A percentile compares a stretch with the other conserved stretches of the same genome.
phyloP scores from a whole-genome alignment of 2,888 invertebrate genomes.

The Leucophenga maculata region DNA sequence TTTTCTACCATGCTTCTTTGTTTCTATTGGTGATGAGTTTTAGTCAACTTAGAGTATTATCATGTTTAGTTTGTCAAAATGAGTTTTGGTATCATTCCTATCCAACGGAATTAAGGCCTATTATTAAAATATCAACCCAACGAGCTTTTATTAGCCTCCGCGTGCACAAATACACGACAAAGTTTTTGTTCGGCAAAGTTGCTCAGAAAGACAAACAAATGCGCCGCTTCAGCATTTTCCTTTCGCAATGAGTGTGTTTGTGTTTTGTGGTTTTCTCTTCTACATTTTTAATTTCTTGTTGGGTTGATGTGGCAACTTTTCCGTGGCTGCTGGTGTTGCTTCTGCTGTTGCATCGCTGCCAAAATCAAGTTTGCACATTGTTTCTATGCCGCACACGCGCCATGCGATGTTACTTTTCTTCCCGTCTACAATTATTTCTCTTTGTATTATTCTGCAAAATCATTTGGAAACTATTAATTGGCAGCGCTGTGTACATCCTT shows the following conservation, averaged over 20 bases:
- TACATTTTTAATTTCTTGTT: conserved; percentile 31
- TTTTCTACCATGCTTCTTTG: too few relatives aligned
- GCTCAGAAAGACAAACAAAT: conserved; percentile 40
- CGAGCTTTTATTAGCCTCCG: not conserved
- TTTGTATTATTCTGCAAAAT: conserved; percentile 38
- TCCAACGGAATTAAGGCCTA: too few relatives aligned
- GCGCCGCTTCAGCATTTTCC: conserved; percentile 28
- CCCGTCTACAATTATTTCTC: conserved; percentile 7
- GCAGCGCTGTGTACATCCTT: conserved; percentile 39
- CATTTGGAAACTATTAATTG: conserved; percentile 57
- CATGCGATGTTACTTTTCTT: not conserved
- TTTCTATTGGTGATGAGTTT: too few relatives aligned
- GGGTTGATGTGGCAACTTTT: conserved; percentile 7
- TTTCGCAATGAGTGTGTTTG: conserved; percentile 25
- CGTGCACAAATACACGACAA: conserved; percentile 2
- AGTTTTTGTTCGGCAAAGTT: conserved; percentile 3
- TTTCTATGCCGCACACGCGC: not conserved
- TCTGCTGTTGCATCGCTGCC: not conserved
- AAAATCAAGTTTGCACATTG: conserved; percentile 8
- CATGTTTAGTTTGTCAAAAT: too few relatives aligned
- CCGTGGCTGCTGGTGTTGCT: not conserved
- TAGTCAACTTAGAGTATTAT: too few relatives aligned
- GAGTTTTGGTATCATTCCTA: too few relatives aligned
- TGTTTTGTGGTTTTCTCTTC: conserved; percentile 12
- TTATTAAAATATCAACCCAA: too few relatives aligned